Conservation (phyloP, 2,888 invertebrate species). For the Chrysomela aeneicollis region DNA sequence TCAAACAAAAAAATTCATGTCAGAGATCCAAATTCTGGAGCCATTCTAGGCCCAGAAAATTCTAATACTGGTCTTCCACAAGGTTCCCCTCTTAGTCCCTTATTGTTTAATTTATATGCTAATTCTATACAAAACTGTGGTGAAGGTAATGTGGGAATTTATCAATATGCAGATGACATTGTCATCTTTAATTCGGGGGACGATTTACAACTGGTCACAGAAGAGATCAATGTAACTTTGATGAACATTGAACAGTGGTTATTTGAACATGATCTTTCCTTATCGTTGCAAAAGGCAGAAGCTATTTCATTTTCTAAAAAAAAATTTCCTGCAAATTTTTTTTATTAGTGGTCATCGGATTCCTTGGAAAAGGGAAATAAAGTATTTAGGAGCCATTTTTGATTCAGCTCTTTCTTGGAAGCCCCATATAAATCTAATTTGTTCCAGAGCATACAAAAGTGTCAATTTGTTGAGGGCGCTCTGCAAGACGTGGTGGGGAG, state of each 20-base stretch:
- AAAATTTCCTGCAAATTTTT: background rate
- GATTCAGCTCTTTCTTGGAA: conserved; percentile 5
- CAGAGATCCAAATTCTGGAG: background rate
- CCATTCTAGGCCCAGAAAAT: background rate
- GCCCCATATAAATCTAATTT: background rate
- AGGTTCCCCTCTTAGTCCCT: background rate
- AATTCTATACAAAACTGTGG: background rate
- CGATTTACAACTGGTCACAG: background rate
- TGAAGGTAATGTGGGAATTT: background rate
- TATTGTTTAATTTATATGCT: background rate
- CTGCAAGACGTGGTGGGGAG: conserved; percentile 10
- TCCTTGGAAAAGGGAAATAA: background rate
- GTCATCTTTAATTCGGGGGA: background rate
- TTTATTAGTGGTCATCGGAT: background rate
- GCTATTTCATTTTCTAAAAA: background rate
- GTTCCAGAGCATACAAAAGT: background rate
- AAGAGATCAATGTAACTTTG: background rate
- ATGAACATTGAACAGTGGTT: background rate
- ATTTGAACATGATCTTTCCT: background rate
- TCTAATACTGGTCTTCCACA: background rate
- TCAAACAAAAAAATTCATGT: conserved; percentile 3
- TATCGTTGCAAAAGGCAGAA: background rate
- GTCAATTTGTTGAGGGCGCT: conserved; percentile 1
- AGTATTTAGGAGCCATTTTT: conserved; percentile 5
- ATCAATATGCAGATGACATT: conserved; percentile 1